Evolutionary conservation across 2,888 invertebrate species (phyloP).

Genomic region (Drosophila falleni): DNA sequence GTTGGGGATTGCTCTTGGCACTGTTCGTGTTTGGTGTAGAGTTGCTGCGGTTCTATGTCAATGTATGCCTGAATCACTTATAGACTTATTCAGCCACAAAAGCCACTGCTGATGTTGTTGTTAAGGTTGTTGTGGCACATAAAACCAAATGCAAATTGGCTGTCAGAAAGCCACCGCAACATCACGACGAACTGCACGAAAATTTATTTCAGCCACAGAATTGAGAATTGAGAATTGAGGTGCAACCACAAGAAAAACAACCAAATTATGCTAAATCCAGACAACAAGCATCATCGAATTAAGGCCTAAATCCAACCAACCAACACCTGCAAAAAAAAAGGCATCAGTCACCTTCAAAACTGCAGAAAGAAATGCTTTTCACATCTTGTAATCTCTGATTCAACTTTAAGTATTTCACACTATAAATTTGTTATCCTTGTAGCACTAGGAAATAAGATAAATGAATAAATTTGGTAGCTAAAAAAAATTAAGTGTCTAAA

Average conservation of each 20-base stretch:
- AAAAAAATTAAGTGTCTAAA: no score
- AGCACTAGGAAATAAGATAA: no score
- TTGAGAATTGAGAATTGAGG: constrained; percentile 54
- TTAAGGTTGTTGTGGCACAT: constrained; percentile 31
- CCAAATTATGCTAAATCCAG: constrained; percentile 59
- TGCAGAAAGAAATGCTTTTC: neutral
- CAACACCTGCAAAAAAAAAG: constrained; percentile 28
- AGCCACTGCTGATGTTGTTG: constrained; percentile 26
- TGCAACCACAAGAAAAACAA: constrained; percentile 55
- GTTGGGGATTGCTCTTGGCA: constrained; percentile 36
- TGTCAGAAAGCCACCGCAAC: constrained; percentile 64
- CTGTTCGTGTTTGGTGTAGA: constrained; percentile 45
- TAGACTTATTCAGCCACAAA: constrained; percentile 36
- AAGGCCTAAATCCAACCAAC: constrained; percentile 26
- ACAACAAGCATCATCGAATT: constrained; percentile 37
- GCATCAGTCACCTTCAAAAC: neutral
- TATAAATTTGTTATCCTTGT: neutral
- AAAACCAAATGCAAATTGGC: constrained; percentile 75
- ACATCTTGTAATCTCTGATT: neutral
- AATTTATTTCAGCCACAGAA: constrained; percentile 59
- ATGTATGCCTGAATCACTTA: constrained; percentile 55
- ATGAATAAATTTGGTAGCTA: no score
- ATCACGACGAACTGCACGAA: constrained; percentile 69
- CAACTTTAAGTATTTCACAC: neutral
- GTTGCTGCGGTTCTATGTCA: constrained; percentile 58